Percentiles rank a stretch among this genome's conserved stretches.
These are phyloP conservation scores for Dryobotodes eremita DNA, from an alignment of 2,888 invertebrate species.

Conservation along the genomic window DNA sequence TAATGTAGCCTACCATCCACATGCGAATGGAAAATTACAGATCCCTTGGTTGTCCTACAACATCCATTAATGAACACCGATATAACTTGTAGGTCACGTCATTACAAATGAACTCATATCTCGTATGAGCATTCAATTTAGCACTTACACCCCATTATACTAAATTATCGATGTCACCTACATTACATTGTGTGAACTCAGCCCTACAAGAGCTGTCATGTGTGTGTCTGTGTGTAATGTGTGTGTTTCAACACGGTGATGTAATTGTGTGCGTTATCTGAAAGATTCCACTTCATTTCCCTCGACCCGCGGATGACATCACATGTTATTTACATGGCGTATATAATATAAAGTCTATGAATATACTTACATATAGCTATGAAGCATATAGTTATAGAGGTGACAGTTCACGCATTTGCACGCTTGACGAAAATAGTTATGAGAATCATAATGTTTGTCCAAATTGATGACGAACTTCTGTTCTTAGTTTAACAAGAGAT, in stretches of 20 bases:
- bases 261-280: conserved; percentile 88
- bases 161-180: conserved; percentile 89
- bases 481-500: neutral
- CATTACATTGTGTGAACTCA: conserved; percentile 85
- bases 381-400: neutral
- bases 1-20: too few relatives aligned
- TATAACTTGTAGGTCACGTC: conserved; percentile 64
- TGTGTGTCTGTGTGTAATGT: conserved; percentile 61
- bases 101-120: conserved; percentile 75
- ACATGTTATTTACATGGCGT: conserved; percentile 77
- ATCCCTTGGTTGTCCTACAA: neutral
- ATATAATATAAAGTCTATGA: conserved; percentile 37
- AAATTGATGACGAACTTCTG: neutral
- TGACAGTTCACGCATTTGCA: neutral
- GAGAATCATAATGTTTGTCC: too few relatives aligned
- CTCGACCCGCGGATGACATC: conserved; percentile 87
- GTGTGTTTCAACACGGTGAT: conserved; percentile 56
- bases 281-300: conserved; percentile 91
- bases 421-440: too few relatives aligned
- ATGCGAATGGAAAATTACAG: neutral
- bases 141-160: conserved; percentile 86
- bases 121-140: conserved; percentile 83
- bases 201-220: conserved; percentile 77
- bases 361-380: neutral
- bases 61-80: conserved; percentile 15